Evolutionary conservation across 2,797 vertebrate genomes (phyloP).

Genomic region (Myotis vivesi): DNA sequence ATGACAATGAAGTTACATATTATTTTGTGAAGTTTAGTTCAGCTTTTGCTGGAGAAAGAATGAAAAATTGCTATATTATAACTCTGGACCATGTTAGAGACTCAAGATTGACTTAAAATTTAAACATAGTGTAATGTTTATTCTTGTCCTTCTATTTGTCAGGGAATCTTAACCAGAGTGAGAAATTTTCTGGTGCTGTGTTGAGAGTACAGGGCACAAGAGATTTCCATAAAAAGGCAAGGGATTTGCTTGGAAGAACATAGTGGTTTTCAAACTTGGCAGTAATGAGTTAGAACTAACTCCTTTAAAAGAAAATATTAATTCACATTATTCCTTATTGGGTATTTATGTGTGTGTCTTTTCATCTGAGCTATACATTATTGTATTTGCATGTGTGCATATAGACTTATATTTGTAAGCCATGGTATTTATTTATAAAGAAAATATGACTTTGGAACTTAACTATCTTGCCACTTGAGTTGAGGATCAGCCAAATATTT

Average conservation of each 20-base stretch:
- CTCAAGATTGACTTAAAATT: constrained; percentile 71
- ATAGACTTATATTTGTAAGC: neutral
- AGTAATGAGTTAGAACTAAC: constrained; percentile 76
- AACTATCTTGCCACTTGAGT: constrained; percentile 36
- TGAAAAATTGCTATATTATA: constrained; percentile 71
- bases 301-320: constrained; percentile 79
- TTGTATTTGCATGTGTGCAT: neutral
- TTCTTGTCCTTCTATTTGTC: constrained; percentile 85
- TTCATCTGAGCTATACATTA: neutral
- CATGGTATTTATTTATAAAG: neutral
- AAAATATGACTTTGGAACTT: constrained; percentile 32
- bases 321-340: constrained; percentile 74
- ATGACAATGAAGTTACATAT: neutral
- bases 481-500: constrained; percentile 37
- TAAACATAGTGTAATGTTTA: constrained; percentile 83
- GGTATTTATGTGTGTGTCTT: constrained; percentile 23
- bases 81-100: constrained; percentile 63
- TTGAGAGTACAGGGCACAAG: constrained; percentile 67
- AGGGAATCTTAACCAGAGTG: constrained; percentile 79
- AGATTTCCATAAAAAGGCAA: constrained; percentile 90
- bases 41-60: constrained; percentile 65
- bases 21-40: constrained; percentile 38
- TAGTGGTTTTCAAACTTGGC: constrained; percentile 82
- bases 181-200: constrained; percentile 79
- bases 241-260: constrained; percentile 80